These are phyloP conservation scores for Synanthedon tipuliformis DNA, from an alignment of 2,888 invertebrate species.

Conservation along the genomic window DNA sequence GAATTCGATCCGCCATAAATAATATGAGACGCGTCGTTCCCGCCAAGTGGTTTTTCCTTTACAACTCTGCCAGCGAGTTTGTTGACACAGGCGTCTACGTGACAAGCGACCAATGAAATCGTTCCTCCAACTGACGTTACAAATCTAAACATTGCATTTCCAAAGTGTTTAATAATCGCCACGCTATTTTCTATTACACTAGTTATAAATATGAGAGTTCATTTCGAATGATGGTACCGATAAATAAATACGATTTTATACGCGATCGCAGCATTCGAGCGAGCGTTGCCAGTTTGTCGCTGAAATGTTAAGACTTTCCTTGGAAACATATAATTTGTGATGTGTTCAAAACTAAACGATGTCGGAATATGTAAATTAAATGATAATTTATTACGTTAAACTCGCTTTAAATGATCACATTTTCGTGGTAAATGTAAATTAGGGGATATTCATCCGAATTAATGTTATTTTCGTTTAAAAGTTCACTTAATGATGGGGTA, in stretches of 20 bases:
- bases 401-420: too few species aligned
- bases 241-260: neutral
- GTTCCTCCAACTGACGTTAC: neutral
- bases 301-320: too few species aligned
- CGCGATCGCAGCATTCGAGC: neutral
- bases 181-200: constrained; percentile 16
- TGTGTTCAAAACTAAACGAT: too few species aligned
- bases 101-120: neutral
- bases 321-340: too few species aligned
- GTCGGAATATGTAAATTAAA: too few species aligned
- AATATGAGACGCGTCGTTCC: constrained; percentile 14
- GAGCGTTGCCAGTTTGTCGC: too few species aligned
- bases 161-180: neutral
- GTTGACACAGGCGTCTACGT: neutral
- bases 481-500: neutral
- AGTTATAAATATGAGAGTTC: constrained; percentile 13
- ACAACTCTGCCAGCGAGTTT: neutral
- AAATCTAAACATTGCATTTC: neutral
- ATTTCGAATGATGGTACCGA: neutral
- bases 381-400: too few species aligned
- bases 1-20: constrained; percentile 57
- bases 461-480: too few species aligned
- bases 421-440: too few species aligned
- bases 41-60: neutral
- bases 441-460: too few species aligned